These are phyloP conservation scores for Ophiodon elongatus DNA, from an alignment of 2,113 vertebrate genomes.

Conservation along the genomic window DNA sequence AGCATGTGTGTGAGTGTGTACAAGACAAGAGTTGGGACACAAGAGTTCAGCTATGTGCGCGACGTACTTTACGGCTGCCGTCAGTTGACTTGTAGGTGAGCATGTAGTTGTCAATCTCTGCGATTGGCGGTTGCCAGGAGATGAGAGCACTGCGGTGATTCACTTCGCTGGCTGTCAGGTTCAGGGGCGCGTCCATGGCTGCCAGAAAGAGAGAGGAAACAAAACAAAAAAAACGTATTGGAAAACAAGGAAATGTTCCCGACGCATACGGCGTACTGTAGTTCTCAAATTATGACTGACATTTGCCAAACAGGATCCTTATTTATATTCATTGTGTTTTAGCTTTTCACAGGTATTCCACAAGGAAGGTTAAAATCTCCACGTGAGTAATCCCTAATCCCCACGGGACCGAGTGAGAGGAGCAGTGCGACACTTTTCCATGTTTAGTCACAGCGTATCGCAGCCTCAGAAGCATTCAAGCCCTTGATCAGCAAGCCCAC, in stretches of 20 bases:
- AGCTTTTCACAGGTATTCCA: not conserved
- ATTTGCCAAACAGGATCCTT: not conserved
- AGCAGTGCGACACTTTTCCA: slow-evolving; percentile 16
- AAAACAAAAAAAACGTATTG: not conserved
- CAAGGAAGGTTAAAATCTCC: not conserved
- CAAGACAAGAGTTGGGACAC: not conserved
- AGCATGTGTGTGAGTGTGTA: not conserved
- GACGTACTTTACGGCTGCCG: slow-evolving; percentile 91
- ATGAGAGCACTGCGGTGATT: slow-evolving; percentile 93
- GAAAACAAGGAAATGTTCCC: not conserved
- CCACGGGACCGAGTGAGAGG: not conserved
- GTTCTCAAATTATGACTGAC: not conserved
- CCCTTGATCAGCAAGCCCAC: slow-evolving; percentile 56
- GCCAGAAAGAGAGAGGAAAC: slow-evolving; percentile 26
- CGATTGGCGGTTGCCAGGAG: slow-evolving; percentile 93
- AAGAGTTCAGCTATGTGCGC: not conserved
- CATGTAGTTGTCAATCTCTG: slow-evolving; percentile 96
- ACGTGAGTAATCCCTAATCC: slow-evolving; percentile 16
- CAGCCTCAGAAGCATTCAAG: slow-evolving; percentile 41
- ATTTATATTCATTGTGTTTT: not conserved
- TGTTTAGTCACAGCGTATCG: slow-evolving; percentile 37
- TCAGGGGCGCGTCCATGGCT: slow-evolving; percentile 95
- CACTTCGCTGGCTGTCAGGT: slow-evolving; percentile 94
- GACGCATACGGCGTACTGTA: not conserved
- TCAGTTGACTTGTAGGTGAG: slow-evolving; percentile 92